Evolutionary conservation across 2,797 vertebrate genomes (phyloP).

Genomic region (Oophaga sylvatica): DNA sequence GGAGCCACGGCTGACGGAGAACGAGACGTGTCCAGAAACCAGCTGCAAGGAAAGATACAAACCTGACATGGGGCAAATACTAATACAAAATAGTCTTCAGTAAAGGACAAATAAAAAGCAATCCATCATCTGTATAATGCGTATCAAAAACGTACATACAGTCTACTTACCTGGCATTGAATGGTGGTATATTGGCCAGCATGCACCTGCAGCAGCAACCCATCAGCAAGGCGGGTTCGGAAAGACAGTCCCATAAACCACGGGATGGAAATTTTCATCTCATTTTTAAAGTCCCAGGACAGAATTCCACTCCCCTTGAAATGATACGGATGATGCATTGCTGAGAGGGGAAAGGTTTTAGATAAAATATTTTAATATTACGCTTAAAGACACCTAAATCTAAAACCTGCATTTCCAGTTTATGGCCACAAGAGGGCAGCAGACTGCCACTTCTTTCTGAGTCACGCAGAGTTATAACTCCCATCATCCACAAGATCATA

Average conservation of each 20-base stretch:
- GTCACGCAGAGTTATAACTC: background rate
- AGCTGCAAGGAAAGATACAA: conserved; percentile 75
- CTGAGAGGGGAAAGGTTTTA: conserved; percentile 69
- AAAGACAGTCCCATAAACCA: conserved; percentile 96
- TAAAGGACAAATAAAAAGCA: background rate
- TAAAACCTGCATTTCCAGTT: background rate
- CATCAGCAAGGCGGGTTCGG: conserved; percentile 84
- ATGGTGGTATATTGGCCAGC: conserved; percentile 90
- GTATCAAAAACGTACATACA: no score
- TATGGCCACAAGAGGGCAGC: conserved; percentile 25
- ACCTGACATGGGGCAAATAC: background rate
- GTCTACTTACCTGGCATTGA: conserved; percentile 84
- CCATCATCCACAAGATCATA: background rate
- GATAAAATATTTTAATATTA: background rate
- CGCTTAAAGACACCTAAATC: background rate
- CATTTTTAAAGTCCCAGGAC: conserved; percentile 94
- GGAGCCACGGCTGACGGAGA: conserved; percentile 83
- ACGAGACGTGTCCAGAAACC: conserved; percentile 85
- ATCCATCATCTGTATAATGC: background rate
- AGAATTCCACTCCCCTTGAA: conserved; percentile 91
- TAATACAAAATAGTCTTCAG: background rate
- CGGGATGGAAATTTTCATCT: conserved; percentile 88
- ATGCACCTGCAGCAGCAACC: conserved; percentile 89
- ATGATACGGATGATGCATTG: conserved; percentile 90
- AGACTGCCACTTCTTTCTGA: background rate